Percentiles rank a stretch among this genome's conserved stretches.
These are phyloP conservation scores for Limnephilus auricula DNA, from an alignment of 2,888 invertebrate genomes.

Conservation along the genomic window DNA sequence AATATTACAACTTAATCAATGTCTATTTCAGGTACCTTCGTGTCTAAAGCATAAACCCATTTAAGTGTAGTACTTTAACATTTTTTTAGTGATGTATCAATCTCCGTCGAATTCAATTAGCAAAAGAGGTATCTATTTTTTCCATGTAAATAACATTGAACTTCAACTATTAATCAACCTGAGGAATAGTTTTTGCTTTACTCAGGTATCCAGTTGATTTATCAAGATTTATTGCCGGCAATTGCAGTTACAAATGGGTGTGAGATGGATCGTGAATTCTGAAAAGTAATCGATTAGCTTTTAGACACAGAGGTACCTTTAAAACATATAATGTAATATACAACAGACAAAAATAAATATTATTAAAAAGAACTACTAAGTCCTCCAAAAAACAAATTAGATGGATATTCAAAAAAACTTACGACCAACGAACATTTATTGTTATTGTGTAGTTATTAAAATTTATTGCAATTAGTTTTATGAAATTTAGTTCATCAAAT, in stretches of 20 bases:
- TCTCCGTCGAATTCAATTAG: not conserved
- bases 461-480: no score
- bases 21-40: not conserved
- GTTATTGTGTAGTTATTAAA: no score
- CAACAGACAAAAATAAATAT: not conserved
- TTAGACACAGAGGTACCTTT: not conserved
- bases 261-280: not conserved
- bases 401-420: not conserved
- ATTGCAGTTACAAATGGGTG: conserved; percentile 13
- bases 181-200: conserved; percentile 19
- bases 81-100: not conserved
- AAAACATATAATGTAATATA: not conserved
- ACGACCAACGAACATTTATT: no score
- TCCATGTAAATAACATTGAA: not conserved
- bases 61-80: not conserved
- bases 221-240: conserved; percentile 11
- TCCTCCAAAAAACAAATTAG: no score
- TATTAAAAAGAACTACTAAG: no score
- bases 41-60: not conserved
- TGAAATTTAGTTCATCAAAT: no score
- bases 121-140: conserved; percentile 11
- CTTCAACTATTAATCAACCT: conserved; percentile 16
- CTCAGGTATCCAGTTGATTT: conserved; percentile 15
- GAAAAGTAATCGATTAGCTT: conserved; percentile 12
- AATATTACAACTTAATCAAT: not conserved